A percentile compares a stretch with the other conserved stretches of the same genome.
phyloP scores from a whole-genome alignment of 2,888 invertebrate genomes.

The Ennomos quercinarius region DNA sequence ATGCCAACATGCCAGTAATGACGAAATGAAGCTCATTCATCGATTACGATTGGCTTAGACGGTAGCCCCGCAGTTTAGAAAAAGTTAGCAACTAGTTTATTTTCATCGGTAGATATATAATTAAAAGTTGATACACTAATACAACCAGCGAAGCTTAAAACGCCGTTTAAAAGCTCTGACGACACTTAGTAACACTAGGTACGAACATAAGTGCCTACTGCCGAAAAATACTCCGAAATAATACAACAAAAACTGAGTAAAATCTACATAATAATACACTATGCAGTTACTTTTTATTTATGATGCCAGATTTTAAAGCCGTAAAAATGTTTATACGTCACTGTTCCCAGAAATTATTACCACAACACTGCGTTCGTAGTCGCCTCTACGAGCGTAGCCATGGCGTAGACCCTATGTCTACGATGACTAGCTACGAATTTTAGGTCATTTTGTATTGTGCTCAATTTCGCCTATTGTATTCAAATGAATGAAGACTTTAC shows the following conservation, averaged over 20 bases:
- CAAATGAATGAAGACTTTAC: conserved; percentile 9
- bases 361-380: conserved; percentile 35
- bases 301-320: conserved; percentile 48
- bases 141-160: not conserved
- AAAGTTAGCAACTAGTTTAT: no score
- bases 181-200: conserved; percentile 16
- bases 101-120: no score
- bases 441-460: conserved; percentile 23
- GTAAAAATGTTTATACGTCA: conserved; percentile 49
- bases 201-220: conserved; percentile 25
- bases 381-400: conserved; percentile 32
- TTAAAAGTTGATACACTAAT: no score
- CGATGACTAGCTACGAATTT: conserved; percentile 28
- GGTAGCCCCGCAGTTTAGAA: no score
- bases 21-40: no score
- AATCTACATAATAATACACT: conserved; percentile 53
- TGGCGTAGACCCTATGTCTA: conserved; percentile 30
- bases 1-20: no score
- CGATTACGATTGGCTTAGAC: no score
- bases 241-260: conserved; percentile 44
- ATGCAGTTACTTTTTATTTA: conserved; percentile 54
- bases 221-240: conserved; percentile 31
- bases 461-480: conserved; percentile 19
- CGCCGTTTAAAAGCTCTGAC: not conserved
- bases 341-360: conserved; percentile 47